phyloP scores from a whole-genome alignment of 2,797 vertebrate species.

The Hybognathus amarus region DNA sequence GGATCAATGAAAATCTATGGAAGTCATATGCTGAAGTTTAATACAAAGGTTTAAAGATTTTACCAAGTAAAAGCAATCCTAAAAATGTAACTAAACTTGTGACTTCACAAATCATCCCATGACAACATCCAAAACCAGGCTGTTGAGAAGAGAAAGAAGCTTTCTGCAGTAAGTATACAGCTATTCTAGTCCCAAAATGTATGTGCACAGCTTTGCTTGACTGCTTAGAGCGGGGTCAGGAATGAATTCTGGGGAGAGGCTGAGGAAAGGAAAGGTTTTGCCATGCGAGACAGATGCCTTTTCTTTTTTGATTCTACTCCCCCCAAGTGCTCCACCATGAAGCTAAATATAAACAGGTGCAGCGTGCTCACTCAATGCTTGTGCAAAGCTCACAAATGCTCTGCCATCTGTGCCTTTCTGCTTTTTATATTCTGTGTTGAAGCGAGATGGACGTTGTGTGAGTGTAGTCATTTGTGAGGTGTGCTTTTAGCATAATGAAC shows the following conservation, averaged over 20 bases:
- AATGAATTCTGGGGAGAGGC: conserved; percentile 43
- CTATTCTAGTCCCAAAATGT: conserved; percentile 15
- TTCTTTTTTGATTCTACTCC: conserved; percentile 77
- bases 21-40: background rate
- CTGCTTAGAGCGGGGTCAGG: conserved; percentile 64
- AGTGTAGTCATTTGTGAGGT: conserved; percentile 27
- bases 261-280: conserved; percentile 64
- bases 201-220: conserved; percentile 64
- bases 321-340: conserved; percentile 76
- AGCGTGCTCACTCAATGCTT: conserved; percentile 62
- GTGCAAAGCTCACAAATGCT: conserved; percentile 61
- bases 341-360: conserved; percentile 84
- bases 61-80: background rate
- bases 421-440: conserved; percentile 61
- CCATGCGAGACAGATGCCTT: conserved; percentile 74
- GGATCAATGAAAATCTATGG: background rate
- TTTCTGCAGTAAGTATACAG: background rate
- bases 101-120: background rate
- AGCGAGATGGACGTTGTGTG: conserved; percentile 50
- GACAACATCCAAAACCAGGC: conserved; percentile 3
- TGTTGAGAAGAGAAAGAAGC: background rate
- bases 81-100: background rate
- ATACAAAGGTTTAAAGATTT: background rate
- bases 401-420: conserved; percentile 75
- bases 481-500: conserved; percentile 30